A percentile compares a stretch with the other conserved stretches of the same genome.
phyloP scores from a whole-genome alignment of 2,797 vertebrate species.

The Pteropus rufus region DNA sequence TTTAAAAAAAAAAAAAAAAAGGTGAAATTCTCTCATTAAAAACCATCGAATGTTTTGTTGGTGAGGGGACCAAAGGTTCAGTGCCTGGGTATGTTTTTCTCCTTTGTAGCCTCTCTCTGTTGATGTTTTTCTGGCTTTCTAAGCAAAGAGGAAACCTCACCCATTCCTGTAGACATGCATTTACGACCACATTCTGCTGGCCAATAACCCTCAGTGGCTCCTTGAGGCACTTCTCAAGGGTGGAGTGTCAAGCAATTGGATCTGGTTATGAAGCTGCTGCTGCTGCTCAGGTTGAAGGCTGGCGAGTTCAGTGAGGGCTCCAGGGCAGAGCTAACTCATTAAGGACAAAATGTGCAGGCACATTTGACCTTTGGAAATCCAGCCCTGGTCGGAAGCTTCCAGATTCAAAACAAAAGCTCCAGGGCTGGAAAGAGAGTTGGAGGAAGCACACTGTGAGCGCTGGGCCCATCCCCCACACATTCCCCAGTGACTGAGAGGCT shows the following conservation, averaged over 20 bases:
- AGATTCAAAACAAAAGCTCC: conserved; percentile 68
- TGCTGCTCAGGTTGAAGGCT: neutral
- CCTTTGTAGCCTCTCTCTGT: conserved; percentile 38
- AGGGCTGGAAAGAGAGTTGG: conserved; percentile 67
- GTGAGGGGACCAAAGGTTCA: conserved; percentile 43
- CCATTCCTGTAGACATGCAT: conserved; percentile 79
- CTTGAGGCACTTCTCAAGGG: conserved; percentile 71
- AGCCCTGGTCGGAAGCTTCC: conserved; percentile 13
- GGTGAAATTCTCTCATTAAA: neutral
- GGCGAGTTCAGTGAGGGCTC: conserved; percentile 42
- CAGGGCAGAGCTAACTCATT: conserved; percentile 35
- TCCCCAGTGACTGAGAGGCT: conserved; percentile 63
- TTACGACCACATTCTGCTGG: conserved; percentile 77
- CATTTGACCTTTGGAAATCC: conserved; percentile 55
- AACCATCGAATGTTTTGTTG: neutral
- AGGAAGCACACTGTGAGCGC: neutral
- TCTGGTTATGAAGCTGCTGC: neutral
- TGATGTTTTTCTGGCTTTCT: conserved; percentile 81
- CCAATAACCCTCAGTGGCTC: conserved; percentile 45
- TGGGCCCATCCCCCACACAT: conserved; percentile 48
- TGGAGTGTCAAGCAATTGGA: conserved; percentile 58
- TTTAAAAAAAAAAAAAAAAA: neutral
- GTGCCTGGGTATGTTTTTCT: conserved; percentile 65
- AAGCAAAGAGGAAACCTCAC: conserved; percentile 84
- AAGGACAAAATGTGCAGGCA: conserved; percentile 53